Base-by-base conservation (phyloP, 2,888 invertebrate species). In the Clitarchus hookeri region DNA sequence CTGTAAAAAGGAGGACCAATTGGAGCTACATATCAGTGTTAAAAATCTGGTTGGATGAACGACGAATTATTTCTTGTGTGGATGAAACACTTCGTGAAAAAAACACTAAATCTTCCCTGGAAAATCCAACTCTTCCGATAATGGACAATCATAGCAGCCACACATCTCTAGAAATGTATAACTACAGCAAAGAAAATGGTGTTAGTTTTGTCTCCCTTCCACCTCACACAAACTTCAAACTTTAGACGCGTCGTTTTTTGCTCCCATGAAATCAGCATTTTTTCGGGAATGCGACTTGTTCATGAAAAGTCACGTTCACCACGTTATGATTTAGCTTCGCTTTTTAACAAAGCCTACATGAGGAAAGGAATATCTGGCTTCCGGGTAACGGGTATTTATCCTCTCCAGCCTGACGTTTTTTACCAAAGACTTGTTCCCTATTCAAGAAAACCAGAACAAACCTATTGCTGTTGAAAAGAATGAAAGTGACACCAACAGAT, bases 1-100 rank as follows among this genome's bases (percentile, higher is more conserved):
- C 89, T 92, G 16, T 90, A 91, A 87, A 90, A 90, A 85, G 91
- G 91, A 90, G 91, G 92, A 25, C 91, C 91, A 88, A 86, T 89
- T 87, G 90, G 90, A 54, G 90, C 91, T 9, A 87, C 91, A 82
- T 90, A 90, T 87, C 88, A 87, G 26, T 89, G 89, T 87, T 90
- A 90, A n/a, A 88, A 90, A 84, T 90, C 90, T 48, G 87, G 83
- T 19, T 86, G 86, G 86, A 84, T 83, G 53, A 87, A 25, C 16
- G 83, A 87, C n/a, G 83, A 85, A 80, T 44, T 83, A 13, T 82
- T 82, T 44, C 54, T 44, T 13, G 53, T 44, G 8, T 88, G 87
- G 87, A 25, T 88, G 16, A 44, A 54, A 19, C 85, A 87, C 84
- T n/a, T 88, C 83, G 77, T 54, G 48, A 8, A n/a, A 26, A n/a